These are phyloP conservation scores for Muscidifurax raptorellus DNA, from an alignment of 1,140 invertebrate genomes.

Conservation along the genomic window DNA sequence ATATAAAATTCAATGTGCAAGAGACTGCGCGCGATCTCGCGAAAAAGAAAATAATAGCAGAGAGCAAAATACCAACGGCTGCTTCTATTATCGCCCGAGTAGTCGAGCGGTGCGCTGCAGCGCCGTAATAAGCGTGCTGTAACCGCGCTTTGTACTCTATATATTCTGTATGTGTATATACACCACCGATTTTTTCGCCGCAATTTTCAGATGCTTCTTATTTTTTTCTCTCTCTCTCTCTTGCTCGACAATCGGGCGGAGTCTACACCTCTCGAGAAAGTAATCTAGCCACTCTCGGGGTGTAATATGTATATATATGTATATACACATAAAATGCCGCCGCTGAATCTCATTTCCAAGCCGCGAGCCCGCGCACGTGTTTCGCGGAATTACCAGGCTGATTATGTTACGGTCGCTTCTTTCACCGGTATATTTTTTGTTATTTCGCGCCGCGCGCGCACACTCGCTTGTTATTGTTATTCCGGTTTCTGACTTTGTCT, in stretches of 20 bases:
- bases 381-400: slow-evolving; percentile 1
- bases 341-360: neutral
- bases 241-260: neutral
- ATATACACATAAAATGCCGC: neutral
- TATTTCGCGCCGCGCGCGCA: too few relatives aligned
- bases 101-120: neutral
- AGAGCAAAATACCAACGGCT: neutral
- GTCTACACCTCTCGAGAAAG: neutral
- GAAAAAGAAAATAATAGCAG: too few relatives aligned
- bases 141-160: neutral
- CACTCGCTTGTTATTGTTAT: neutral
- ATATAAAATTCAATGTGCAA: too few relatives aligned
- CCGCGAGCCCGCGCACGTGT: neutral
- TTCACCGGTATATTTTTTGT: neutral
- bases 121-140: neutral
- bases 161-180: neutral
- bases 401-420: slow-evolving; percentile 7
- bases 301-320: neutral
- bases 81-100: neutral
- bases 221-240: neutral
- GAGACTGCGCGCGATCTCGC: too few relatives aligned
- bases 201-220: neutral
- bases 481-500: neutral
- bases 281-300: neutral
- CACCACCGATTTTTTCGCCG: neutral